phyloP scores from a whole-genome alignment of 2,888 invertebrate species.

The Pristionchus mayeri region DNA sequence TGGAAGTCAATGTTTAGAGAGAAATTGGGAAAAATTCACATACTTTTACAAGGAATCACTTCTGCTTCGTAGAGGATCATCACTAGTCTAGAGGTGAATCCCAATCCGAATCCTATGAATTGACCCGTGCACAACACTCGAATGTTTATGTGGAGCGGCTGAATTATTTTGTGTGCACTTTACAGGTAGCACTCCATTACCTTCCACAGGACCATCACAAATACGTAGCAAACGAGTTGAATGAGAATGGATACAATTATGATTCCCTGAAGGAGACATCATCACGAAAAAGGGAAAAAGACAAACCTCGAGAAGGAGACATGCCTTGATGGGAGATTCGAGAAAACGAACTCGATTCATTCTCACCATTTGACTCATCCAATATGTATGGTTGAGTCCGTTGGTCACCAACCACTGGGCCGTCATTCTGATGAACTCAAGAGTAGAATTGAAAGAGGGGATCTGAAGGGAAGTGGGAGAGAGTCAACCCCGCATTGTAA shows the following conservation, averaged over 20 bases:
- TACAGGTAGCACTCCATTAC: too few relatives aligned
- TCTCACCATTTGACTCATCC: conserved; percentile 19
- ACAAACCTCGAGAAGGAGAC: neutral
- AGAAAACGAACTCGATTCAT: neutral
- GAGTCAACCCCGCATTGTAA: neutral
- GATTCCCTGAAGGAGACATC: neutral
- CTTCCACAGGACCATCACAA: neutral
- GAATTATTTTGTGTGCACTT: neutral
- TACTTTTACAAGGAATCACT: neutral
- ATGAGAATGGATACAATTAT: neutral
- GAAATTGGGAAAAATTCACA: neutral
- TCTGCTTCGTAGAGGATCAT: conserved; percentile 15
- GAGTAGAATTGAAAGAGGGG: neutral
- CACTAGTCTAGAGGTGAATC: neutral
- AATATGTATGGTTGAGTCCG: neutral
- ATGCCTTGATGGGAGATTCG: neutral
- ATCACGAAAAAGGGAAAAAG: neutral
- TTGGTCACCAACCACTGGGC: neutral
- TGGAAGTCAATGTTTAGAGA: neutral
- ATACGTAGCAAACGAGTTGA: neutral
- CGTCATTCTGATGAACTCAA: neutral
- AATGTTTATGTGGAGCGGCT: conserved; percentile 11
- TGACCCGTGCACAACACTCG: neutral
- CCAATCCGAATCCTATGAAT: neutral
- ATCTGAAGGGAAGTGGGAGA: neutral